Evolutionary conservation across 2,888 invertebrate species (phyloP).

Genomic region (Melanchra persicariae): DNA sequence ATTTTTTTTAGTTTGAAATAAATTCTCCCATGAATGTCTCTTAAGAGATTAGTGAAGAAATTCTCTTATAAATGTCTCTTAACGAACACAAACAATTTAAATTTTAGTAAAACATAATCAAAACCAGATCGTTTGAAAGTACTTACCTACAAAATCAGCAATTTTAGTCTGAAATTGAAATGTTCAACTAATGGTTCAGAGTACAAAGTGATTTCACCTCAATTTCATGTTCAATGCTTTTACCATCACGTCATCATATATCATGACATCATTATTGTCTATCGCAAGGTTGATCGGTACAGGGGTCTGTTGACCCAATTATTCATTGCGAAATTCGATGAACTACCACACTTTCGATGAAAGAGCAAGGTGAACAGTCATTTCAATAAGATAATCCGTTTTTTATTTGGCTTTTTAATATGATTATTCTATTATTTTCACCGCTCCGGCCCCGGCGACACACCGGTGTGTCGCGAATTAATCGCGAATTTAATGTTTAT

Average conservation of each 20-base stretch:
- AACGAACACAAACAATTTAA: background rate
- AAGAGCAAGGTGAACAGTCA: background rate
- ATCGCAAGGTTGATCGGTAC: constrained; percentile 34
- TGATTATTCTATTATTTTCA: too few relatives aligned
- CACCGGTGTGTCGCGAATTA: too few relatives aligned
- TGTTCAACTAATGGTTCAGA: constrained; percentile 3
- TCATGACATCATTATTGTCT: constrained; percentile 19
- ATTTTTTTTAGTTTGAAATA: too few relatives aligned
- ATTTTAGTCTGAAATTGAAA: constrained; percentile 7
- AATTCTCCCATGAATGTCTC: too few relatives aligned
- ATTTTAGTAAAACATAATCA: background rate
- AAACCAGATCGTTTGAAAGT: background rate
- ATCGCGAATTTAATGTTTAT: too few relatives aligned
- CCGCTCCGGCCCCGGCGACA: too few relatives aligned
- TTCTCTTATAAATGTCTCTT: too few relatives aligned
- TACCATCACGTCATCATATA: constrained; percentile 9
- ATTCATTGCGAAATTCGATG: constrained; percentile 1
- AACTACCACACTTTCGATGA: background rate
- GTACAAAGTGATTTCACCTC: constrained; percentile 26
- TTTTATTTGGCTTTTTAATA: too few relatives aligned
- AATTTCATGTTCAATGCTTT: constrained; percentile 45
- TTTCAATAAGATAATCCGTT: too few relatives aligned
- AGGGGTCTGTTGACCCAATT: constrained; percentile 15
- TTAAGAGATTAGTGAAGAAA: too few relatives aligned
- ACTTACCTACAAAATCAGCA: background rate